Base-by-base conservation (phyloP, 1,140 invertebrate genomes). In the Zaprionus taronus region DNA sequence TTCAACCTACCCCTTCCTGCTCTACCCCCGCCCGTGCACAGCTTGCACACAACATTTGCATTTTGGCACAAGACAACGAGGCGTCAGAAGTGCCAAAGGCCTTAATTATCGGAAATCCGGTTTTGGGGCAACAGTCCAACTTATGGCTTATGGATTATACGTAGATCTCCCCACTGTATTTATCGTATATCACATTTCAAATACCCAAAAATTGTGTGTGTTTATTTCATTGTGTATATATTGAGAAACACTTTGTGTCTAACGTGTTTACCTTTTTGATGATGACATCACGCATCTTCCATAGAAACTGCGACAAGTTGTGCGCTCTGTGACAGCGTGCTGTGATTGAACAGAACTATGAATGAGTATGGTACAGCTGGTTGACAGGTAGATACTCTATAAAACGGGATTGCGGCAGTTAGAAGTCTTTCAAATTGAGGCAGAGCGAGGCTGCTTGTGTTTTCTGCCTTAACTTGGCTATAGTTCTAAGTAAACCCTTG, bases 71-170 rank as follows among this genome's bases (percentile, higher is more conserved):
- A 63, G 81, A 74, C 69, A 71, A 74, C 66, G 55, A 84, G 81
- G 81, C 78, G 81, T 84, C 78, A 80, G 55, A 72, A 68, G 62
- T 57, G 73, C 81, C 57, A 58, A 72, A 69, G 56, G 41, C 76
- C 74, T 75, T 85, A 87, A 87, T 83, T 78, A 75, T 87, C 76
- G 83, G 83, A 87, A 81, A 89, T 87, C 83, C 83, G 84, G 80
- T 83, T 87, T 63, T 24, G 9, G 12, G 41, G 41, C 41, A 47
- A 47, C 41, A 47, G 47, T 12, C 12, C 47, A 24, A 51, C 47
- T 51, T 41, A 55, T 61, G 24, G 41, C 41, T n/a, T 38, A 56
- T 51, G 5, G 15, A 28, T 17, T 24, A 57, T 34, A 28, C 5
- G 17, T 6, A 22, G 34, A 83, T 72, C 72, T 74, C 62, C n/a